Percentiles rank a stretch among this genome's conserved stretches.
Conservation (phyloP, 2,888 invertebrate genomes). For the Corythucha ciliata region DNA sequence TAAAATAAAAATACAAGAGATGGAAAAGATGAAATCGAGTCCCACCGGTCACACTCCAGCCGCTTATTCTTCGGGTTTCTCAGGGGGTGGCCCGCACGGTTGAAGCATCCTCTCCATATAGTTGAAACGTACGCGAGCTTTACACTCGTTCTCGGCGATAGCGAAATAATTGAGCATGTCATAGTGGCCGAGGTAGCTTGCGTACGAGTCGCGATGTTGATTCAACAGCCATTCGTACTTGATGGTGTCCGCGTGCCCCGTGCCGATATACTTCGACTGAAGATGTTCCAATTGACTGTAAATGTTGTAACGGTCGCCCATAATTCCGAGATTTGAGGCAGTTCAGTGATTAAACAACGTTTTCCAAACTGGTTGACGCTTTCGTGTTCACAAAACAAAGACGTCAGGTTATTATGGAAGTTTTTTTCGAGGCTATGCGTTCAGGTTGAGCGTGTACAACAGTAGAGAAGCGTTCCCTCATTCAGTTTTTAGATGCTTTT, state of each 20-base stretch:
- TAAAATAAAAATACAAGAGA: no score
- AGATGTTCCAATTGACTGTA: conserved; percentile 98
- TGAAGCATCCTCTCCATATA: conserved; percentile 97
- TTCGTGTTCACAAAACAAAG: no score
- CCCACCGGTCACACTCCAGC: no score
- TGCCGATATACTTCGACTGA: conserved; percentile 98
- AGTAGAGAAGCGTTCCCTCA: no score
- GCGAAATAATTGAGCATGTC: conserved; percentile 90
- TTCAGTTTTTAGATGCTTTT: no score
- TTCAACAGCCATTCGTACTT: conserved; percentile 97
- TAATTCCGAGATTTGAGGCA: no score
- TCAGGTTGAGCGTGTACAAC: no score
- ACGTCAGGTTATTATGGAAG: no score
- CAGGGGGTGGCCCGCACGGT: conserved; percentile 97
- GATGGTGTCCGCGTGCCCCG: conserved; percentile 96
- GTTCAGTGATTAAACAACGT: no score
- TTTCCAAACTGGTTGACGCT: no score
- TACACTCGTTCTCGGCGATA: conserved; percentile 93
- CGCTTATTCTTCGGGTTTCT: conserved; percentile 87
- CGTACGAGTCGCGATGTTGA: conserved; percentile 92
- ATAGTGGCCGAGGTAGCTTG: conserved; percentile 92
- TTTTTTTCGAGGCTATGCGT: no score
- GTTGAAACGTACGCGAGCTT: conserved; percentile 89
- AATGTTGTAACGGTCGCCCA: conserved; percentile 98
- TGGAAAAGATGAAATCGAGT: no score